Base-by-base conservation (phyloP, 2,113 vertebrate species). In the Channa maculata region DNA sequence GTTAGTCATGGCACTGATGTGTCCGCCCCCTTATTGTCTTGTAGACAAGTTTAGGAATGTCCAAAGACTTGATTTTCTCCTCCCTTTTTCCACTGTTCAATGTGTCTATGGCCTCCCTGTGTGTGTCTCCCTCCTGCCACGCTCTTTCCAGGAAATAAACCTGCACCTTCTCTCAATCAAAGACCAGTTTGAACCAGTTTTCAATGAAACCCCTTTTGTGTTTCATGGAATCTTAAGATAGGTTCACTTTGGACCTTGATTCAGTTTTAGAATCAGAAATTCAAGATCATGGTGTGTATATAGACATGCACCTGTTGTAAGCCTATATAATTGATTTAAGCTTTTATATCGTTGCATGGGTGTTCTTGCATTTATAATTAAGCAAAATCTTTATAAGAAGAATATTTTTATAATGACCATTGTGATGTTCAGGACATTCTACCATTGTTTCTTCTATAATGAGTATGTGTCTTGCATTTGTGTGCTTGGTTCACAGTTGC, bases 101-200 rank as follows among this genome's bases (percentile, higher is more conserved):
- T 5, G 46, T 43, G 55, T 51, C 43, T 71, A 33, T 38, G 37
- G 76, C 68, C 80, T 81, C 61, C 65, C 52, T 71, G 73, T 74
- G 54, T 66, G 52, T 55, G 77, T 43, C 43, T 68, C 68, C 49
- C 43, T 55, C 57, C 75, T 82, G 84, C 82, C 83, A 77, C 84
- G 77, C 78, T 88, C 90, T 92, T 90, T 67, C 90, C 63, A 86
- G 84, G 94, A 94, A 95, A 96, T 95, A 95, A 94, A 94, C 93
- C 93, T 90, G 92, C 92, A 90, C 90, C 88, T 92, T 74, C 92
- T 91, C 88, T 95, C 91, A 91, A 93, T 92, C 85, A 80, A 57
- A 92, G 83, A 95, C 96, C 94, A 93, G 95, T 96, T 96, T 91
- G 93, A 94, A 95, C 95, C 92, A 93, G 95, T 96, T 97, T 95